These are phyloP conservation scores for Cepaea hortensis DNA, from an alignment of 2,888 invertebrate genomes.

Conservation along the genomic window DNA sequence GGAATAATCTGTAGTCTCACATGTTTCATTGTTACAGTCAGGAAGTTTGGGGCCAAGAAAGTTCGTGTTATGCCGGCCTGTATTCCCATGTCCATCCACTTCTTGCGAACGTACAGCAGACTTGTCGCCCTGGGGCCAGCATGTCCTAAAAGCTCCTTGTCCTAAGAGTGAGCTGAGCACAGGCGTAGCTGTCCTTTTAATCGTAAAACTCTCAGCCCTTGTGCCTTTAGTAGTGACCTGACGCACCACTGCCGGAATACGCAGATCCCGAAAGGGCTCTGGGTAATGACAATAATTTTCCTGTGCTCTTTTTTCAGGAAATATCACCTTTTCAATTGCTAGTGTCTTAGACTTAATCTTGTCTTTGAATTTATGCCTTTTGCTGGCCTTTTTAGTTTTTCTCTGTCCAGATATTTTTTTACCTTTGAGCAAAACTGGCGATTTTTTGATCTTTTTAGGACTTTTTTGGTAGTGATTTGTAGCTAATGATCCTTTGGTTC, in stretches of 20 bases:
- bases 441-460: background rate
- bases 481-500: background rate
- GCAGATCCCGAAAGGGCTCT: background rate
- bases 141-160: slow-evolving; percentile 29
- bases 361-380: background rate
- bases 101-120: background rate
- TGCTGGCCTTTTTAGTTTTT: background rate
- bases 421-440: background rate
- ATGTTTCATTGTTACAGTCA: slow-evolving; percentile 10
- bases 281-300: background rate
- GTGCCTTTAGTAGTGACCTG: background rate
- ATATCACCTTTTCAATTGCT: background rate
- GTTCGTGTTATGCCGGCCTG: slow-evolving; percentile 34
- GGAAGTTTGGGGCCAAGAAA: background rate
- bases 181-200: slow-evolving; percentile 32
- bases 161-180: slow-evolving; percentile 26
- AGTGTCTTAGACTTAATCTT: background rate
- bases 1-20: background rate
- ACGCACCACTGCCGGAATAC: background rate
- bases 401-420: background rate
- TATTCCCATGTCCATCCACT: background rate
- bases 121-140: slow-evolving; percentile 6
- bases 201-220: slow-evolving; percentile 1
- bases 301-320: background rate
- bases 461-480: background rate